Evolutionary conservation across 2,113 vertebrate species (phyloP).

Genomic region (Passer montanus): DNA sequence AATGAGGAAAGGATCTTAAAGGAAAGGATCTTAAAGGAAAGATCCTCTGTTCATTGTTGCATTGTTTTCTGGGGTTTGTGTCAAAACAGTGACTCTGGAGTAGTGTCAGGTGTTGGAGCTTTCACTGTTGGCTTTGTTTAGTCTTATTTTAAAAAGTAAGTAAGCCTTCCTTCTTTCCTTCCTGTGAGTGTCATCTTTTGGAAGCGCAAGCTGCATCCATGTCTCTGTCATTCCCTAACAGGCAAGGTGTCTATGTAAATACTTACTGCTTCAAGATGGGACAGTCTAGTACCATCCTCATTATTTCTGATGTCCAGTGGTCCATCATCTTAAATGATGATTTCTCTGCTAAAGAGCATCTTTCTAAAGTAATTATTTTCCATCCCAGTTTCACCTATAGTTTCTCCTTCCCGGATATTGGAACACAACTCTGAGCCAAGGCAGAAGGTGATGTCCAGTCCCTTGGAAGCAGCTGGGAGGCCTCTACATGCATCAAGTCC

Average conservation of each 20-base stretch:
- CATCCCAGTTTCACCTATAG: not conserved
- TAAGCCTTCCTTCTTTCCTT: not conserved
- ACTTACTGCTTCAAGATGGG: not conserved
- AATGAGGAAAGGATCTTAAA: too few species aligned
- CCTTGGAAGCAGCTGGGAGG: constrained; percentile 41
- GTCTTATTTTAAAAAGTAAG: not conserved
- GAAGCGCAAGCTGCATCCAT: not conserved
- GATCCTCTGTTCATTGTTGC: not conserved
- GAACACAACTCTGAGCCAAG: not conserved
- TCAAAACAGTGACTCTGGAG: not conserved
- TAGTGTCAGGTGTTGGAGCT: not conserved
- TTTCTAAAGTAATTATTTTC: not conserved
- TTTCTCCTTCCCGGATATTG: not conserved
- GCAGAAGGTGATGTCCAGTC: not conserved
- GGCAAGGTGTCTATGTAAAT: not conserved
- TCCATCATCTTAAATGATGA: not conserved
- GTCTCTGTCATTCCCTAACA: not conserved
- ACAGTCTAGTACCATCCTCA: not conserved
- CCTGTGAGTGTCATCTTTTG: not conserved
- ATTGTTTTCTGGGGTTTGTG: not conserved
- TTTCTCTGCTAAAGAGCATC: not conserved
- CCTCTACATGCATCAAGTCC: constrained; percentile 66
- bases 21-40: too few species aligned
- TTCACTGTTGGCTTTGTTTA: not conserved
- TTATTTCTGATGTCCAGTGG: not conserved